Conservation (phyloP, 2,888 invertebrate genomes). For the Dimorphilus gyrociliatus region DNA sequence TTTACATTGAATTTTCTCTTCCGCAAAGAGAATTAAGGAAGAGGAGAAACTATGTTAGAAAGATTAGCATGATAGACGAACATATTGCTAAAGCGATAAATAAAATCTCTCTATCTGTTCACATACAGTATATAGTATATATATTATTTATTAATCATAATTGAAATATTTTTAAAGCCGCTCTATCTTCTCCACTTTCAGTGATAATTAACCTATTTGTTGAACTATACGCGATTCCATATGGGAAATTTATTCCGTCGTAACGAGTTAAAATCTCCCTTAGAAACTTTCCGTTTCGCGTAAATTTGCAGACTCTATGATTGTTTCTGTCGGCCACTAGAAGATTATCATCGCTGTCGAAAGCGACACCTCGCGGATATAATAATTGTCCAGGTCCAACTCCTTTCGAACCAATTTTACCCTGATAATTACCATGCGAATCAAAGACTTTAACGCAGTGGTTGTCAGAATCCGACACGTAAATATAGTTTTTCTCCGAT, state of each 20-base stretch:
- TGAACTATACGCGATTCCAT: conserved; percentile 8
- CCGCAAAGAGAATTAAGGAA: too few species aligned
- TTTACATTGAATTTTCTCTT: too few species aligned
- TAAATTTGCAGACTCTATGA: conserved; percentile 10
- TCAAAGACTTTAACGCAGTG: conserved; percentile 12
- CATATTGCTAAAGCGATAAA: too few species aligned
- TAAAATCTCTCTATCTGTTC: too few species aligned
- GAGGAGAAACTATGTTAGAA: too few species aligned
- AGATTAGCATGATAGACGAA: too few species aligned
- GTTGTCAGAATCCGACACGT: conserved; percentile 14
- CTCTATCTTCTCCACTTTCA: conserved; percentile 9
- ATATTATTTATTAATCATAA: too few species aligned
- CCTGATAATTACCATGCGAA: conserved; percentile 9
- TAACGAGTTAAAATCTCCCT: conserved; percentile 10
- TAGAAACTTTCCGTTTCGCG: conserved; percentile 9
- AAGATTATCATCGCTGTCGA: conserved; percentile 11
- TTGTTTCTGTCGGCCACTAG: conserved; percentile 13
- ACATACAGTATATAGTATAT: too few species aligned
- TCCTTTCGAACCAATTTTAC: conserved; percentile 10
- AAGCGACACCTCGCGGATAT: conserved; percentile 11
- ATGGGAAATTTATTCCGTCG: conserved; percentile 11
- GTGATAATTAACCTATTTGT: conserved; percentile 11
- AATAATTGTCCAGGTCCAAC: conserved; percentile 10
- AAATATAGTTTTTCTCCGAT: conserved; percentile 11
- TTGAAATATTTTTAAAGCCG: conserved; percentile 11